Conservation (phyloP, 2,113 vertebrate genomes). For the Seriola dumerili region DNA sequence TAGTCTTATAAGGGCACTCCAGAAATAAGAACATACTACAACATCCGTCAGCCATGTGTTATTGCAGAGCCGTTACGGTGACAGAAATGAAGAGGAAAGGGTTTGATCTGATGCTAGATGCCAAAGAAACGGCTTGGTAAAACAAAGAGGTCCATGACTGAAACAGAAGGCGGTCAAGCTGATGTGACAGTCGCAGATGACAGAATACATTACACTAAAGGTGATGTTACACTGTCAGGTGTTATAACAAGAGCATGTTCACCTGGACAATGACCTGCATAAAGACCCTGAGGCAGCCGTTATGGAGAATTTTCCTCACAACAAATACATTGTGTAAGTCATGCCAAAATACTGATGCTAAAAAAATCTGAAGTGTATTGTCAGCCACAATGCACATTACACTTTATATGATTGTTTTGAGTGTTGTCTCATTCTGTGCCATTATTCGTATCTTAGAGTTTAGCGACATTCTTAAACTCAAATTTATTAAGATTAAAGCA, state of each 20-base stretch:
- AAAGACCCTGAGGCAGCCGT: neutral
- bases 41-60: constrained; percentile 4
- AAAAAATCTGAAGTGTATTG: too few species aligned
- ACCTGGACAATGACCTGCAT: neutral
- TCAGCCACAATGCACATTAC: too few species aligned
- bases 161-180: neutral
- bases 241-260: neutral
- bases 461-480: too few species aligned
- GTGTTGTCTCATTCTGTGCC: neutral
- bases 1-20: neutral
- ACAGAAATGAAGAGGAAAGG: neutral
- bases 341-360: too few species aligned
- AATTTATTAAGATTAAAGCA: too few species aligned
- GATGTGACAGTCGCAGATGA: neutral
- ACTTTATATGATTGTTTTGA: too few species aligned
- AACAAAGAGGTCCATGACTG: neutral
- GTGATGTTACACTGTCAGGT: neutral
- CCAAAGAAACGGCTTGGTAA: neutral
- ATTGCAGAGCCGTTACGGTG: neutral
- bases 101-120: neutral
- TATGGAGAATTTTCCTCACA: neutral
- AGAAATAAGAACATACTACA: neutral
- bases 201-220: neutral
- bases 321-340: too few species aligned
- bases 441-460: neutral